Base-by-base conservation (phyloP, 2,888 invertebrate genomes). In the Hirtodrosophila confusa region DNA sequence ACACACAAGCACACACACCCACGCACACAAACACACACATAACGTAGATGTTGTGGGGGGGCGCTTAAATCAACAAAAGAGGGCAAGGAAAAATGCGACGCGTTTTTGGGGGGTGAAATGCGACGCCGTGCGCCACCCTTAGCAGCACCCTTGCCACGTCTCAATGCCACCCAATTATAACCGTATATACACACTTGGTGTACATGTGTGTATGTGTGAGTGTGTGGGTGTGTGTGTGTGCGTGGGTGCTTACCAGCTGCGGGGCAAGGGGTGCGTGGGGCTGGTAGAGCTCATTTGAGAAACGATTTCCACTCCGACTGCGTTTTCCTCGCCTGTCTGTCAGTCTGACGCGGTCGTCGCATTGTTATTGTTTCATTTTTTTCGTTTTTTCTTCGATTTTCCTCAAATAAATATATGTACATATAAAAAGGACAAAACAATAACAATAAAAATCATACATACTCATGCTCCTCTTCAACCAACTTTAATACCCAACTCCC, bases 371-470 rank as follows among this genome's bases (percentile, higher is more conserved):
- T 84, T 86, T 84, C 71, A 80, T 86, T 82, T 77, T 78, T 78
- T 51, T 58, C 44, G 50, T 63, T 71, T 72, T 72, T 74, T 64
- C 58, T 78, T 84, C 82, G 80, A 82, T 78, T 69, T 80, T 53
- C 37, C 66, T 49, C 54, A 55, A 69, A 58, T 48, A 64, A 64
- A 64, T 58, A 64, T 51, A 29, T 37, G 47, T 33, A 35, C 27
- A 51, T 44, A 80, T 89, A 88, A 83, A 85, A 86, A 78, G 84
- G 79, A 88, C 89, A 88, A 86, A 89, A 83, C 86, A 88, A 88
- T 89, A 89, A 89, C 89, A 88, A 88, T 89, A 88, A 88, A 89
- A 88, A 88, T 88, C 84, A 88, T 80, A 77, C 72, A 86, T 88
- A 78, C 78, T 68, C 75, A 61, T 65, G 54, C 60, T 50, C 58